A percentile compares a stretch with the other conserved stretches of the same genome.
Evolutionary conservation across 1,140 invertebrate genomes (phyloP).

Genomic region (Nasonia vitripennis): DNA sequence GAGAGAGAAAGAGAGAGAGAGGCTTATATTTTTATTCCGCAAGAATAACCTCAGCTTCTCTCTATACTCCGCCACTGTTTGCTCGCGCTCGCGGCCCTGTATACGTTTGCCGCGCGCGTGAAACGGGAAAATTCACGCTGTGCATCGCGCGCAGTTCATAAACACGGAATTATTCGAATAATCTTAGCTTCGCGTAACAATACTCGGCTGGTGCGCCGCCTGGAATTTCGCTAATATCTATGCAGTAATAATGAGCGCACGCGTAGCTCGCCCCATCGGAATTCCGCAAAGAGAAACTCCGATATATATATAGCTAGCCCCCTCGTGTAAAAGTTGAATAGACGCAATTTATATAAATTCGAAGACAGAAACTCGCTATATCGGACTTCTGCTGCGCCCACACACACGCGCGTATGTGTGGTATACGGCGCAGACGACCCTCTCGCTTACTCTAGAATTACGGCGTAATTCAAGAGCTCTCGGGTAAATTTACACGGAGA

Average conservation of each 20-base stretch:
- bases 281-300: background rate
- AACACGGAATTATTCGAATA: too few relatives aligned
- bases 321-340: slow-evolving; percentile 21
- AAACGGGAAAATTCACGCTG: too few relatives aligned
- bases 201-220: too few relatives aligned
- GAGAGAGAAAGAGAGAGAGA: too few relatives aligned
- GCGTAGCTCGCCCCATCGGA: background rate
- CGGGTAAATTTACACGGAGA: slow-evolving; percentile 14
- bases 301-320: background rate
- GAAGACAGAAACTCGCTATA: background rate
- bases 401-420: background rate
- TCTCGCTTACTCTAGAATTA: slow-evolving; percentile 11
- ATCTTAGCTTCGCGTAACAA: too few relatives aligned
- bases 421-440: background rate
- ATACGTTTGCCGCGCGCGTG: too few relatives aligned
- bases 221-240: too few relatives aligned
- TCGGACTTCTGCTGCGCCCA: background rate
- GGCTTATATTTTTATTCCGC: background rate
- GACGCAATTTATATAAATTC: slow-evolving; percentile 35
- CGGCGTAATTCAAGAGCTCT: slow-evolving; percentile 28
- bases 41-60: too few relatives aligned
- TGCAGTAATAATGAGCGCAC: too few relatives aligned
- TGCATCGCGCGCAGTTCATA: too few relatives aligned
- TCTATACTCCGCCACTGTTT: too few relatives aligned
- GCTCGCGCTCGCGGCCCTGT: too few relatives aligned